Evolutionary conservation across 2,797 vertebrate genomes (phyloP), one percentile per base, ranked within the genome.

Genomic region (Tinamus major): DNA sequence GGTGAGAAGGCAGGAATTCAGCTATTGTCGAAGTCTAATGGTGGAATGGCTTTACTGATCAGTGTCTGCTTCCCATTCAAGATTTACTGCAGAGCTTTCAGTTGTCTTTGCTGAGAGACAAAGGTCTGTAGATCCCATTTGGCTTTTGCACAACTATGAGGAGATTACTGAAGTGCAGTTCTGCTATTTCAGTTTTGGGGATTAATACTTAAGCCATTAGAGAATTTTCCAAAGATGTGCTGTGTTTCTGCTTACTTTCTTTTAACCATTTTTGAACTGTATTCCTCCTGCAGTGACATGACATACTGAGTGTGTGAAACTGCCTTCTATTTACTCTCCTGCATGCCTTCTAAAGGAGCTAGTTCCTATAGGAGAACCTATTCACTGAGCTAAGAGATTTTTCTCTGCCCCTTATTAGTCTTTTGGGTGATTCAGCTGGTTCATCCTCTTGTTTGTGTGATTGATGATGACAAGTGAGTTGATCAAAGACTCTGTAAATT

Each of bases 381-480:
- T 82, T 83, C 64, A 59, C 39, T 44, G 65, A 87, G 55, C 65
- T 86, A 24, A 77, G 6, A 79, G 48, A n/a, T 81, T 88, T 85
- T 91, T 87, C 77, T 76, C 48, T 83, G 63, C 49, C 31, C 80
- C 72, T 67, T 64, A 67, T 41, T 72, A 78, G 62, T 79, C 82
- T 95, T 91, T 74, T 67, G 70, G n/a, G 70, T 41, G 29, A 84
- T 84, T 86, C 70, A 70, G 9, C 37, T 74, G 79, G 79, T 89
- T 96, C 61, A 44, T 91, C 70, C 74, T 86, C 51, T 85, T 83
- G 88, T 96, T 65, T 85, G 63, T 65, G 15, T 92, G 89, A 95
- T 84, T 87, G 93, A 94, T 93, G 90, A 76, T 91, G 90, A 93
- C 89, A 90, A 91, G 67, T 24, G 56, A 85, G 78, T 89, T 63